Base-by-base conservation (phyloP, 2,888 invertebrate genomes). In the Maniola hyperantus region DNA sequence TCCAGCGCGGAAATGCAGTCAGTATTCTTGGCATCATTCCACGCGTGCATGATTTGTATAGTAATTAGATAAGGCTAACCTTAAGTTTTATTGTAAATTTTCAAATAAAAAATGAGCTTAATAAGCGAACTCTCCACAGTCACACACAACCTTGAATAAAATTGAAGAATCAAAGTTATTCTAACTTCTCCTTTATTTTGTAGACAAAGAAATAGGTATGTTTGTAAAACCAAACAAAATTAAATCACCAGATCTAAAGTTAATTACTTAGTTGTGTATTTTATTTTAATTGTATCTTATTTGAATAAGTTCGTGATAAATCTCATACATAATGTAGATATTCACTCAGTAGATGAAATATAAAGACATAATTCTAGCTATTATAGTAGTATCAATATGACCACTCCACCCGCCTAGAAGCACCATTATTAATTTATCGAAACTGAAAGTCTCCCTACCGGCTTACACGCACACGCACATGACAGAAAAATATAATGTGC, bases 291-390 rank as follows among this genome's bases (percentile, higher is more conserved):
- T 42, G 20, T 20, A 42, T 42, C 42, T 20, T 20, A 42, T 57
- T 42, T 42, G 7, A 55, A 57, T 57, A 57, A 57, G 42, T 20
- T 42, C 13, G 20, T 42, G 20, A 57, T 57, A 57, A 57, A 57
- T 57, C 39, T 57, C 6, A 57, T 44, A 44, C 42, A 58, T 58
- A 58, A 44, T 58, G 36, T 44, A 57, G 20, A 13, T 13, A 55
- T 33, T 6, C 10, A 46, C 57, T 62, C 53, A 39, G 60, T 69
- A 62, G 65, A 65, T 57, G 33, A 26, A 18, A 51, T 63, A 42
- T 61, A 39, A 55, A 64, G 48, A 50, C 33, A 44, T 59, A 20
- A 26, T 18, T 26, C 13, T 57, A 63, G 64, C 60, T 10, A 39
- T 39, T 39, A 11, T n/a, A n/a, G n/a, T n/a, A 39, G 39, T 39